phyloP scores from a whole-genome alignment of 1,140 invertebrate species.

The Panagrolaimus sp. region DNA sequence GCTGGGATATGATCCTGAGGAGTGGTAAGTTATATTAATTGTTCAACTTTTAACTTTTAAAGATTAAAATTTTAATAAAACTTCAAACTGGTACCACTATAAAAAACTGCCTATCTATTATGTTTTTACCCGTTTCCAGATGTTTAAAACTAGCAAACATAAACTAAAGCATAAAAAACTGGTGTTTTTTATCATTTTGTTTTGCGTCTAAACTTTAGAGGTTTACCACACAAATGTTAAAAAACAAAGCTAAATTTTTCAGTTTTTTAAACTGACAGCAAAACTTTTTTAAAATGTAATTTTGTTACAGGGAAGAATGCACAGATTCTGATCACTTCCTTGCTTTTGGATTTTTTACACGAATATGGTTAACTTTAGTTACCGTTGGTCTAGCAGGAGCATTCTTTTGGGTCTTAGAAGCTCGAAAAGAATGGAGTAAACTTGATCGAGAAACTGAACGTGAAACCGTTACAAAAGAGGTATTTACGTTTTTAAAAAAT shows the following conservation, averaged over 20 bases:
- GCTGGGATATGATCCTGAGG: slow-evolving; percentile 54
- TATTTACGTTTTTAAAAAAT: not conserved
- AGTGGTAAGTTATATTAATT: slow-evolving; percentile 12
- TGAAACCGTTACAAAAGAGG: not conserved
- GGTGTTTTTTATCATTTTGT: too few species aligned
- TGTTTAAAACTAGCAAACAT: too few species aligned
- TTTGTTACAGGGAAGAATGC: slow-evolving; percentile 43
- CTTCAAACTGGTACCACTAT: too few species aligned
- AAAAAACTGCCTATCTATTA: too few species aligned
- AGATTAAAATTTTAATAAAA: too few species aligned
- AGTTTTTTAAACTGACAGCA: too few species aligned
- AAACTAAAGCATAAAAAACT: too few species aligned
- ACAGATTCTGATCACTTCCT: slow-evolving; percentile 44
- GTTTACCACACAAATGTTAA: too few species aligned
- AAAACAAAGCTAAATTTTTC: too few species aligned
- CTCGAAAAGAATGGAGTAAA: slow-evolving; percentile 20
- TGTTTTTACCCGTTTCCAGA: too few species aligned
- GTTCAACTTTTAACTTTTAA: too few species aligned
- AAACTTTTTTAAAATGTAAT: slow-evolving; percentile 18
- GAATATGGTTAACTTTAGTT: slow-evolving; percentile 20
- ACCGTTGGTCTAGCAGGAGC: slow-evolving; percentile 20
- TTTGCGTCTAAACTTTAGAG: too few species aligned
- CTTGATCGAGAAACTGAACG: slow-evolving; percentile 1
- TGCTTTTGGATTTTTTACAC: slow-evolving; percentile 24
- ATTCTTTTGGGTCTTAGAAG: slow-evolving; percentile 30